Evolutionary conservation across 2,888 invertebrate species (phyloP), one percentile per base, ranked within the genome.

Genomic region (Helleia helle): DNA sequence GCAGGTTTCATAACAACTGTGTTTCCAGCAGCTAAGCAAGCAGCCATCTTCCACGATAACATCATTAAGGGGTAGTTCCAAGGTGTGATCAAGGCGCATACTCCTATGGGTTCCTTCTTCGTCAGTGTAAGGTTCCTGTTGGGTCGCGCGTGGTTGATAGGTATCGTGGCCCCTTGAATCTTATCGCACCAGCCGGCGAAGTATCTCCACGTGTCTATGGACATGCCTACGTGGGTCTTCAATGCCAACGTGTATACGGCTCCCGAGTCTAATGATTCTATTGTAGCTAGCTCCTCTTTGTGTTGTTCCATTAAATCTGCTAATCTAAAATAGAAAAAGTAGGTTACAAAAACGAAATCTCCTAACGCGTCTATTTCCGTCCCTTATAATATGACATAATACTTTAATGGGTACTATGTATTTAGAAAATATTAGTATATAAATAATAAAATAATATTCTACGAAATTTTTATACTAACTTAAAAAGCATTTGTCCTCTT

Each of bases 31-130:
- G 97, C 97, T 34, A 98, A 85, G 62, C 97, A 98, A 2, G 98
- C 96, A 0, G 97, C 97, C 96, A 97, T 96, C 74, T 98, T 98
- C 97, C 97, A 98, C 0, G 96, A 95, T 7, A 98, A 76, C 98
- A 98, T 99, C 98, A 99, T 98, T 6, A 99, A 81, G 0, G 98
- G 98, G 70, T 98, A 99, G 72, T 98, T 98, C 98, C 98, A 99
- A 0, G 98, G 97, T 0, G 97, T 97, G 9, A 98, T 90, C 9
- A 98, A 80, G 0, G 93, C 97, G 59, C 95, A 96, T 2, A 98
- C 97, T 0, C 96, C 97, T 48, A 97, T 92, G 0, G 97, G 96
- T 69, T 97, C 97, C 51, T 92, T 91, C 60, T 90, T 91, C 0
- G 98, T 98, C 52, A 94, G 90, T 0, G 94, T 92, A 1, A 98